Percentiles rank a stretch among this genome's conserved stretches.
These are phyloP conservation scores for Hirudinaria manillensis DNA, from an alignment of 2,888 invertebrate species.

Conservation along the genomic window DNA sequence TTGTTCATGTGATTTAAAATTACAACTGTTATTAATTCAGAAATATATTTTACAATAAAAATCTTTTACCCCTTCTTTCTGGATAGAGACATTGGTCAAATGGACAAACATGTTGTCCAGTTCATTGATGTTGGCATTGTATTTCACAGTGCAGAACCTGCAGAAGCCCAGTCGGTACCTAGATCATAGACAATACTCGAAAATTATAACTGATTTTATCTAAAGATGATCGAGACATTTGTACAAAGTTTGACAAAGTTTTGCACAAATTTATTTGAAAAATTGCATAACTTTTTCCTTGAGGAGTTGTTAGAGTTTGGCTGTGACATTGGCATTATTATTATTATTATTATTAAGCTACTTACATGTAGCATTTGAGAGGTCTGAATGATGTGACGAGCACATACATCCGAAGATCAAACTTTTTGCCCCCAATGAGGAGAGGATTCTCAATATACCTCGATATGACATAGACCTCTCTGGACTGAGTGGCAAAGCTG, in stretches of 20 bases:
- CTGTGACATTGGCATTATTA: no score
- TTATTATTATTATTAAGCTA: slow-evolving; percentile 28
- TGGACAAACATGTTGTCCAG: slow-evolving; percentile 69
- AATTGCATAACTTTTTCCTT: no score
- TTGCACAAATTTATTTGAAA: neutral
- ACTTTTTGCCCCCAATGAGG: slow-evolving; percentile 89
- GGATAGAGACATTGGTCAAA: slow-evolving; percentile 93
- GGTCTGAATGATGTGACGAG: slow-evolving; percentile 88
- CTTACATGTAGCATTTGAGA: slow-evolving; percentile 72
- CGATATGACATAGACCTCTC: slow-evolving; percentile 77
- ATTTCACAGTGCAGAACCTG: slow-evolving; percentile 90
- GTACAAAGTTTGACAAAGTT: neutral
- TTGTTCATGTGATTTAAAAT: neutral
- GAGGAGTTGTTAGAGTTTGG: no score
- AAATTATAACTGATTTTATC: neutral
- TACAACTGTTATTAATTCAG: neutral
- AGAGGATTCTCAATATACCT: slow-evolving; percentile 90
- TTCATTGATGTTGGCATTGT: slow-evolving; percentile 57
- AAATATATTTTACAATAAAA: neutral
- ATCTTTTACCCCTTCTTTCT: slow-evolving; percentile 75
- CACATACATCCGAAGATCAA: slow-evolving; percentile 84
- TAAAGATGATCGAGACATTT: neutral
- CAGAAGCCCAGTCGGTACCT: slow-evolving; percentile 80
- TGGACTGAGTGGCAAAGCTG: slow-evolving; percentile 52
- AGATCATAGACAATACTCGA: slow-evolving; percentile 31